Evolutionary conservation across 2,113 vertebrate genomes (phyloP), one percentile per base, ranked within the genome.

Genomic region (Cavia porcellus): DNA sequence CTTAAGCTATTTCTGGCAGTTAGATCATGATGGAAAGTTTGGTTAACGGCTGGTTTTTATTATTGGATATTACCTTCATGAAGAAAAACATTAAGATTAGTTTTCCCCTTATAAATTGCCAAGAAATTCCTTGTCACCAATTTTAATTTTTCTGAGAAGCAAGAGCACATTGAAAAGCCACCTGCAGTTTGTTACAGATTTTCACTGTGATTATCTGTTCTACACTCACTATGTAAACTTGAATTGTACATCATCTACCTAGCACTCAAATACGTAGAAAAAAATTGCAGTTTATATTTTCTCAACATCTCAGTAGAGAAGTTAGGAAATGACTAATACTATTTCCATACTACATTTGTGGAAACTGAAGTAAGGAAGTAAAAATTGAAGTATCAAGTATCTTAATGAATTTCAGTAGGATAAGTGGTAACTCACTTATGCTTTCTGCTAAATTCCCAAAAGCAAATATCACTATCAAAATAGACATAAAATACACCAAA

Each of bases 101-200:
- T 82, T 93, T 94, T 95, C 50, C 75, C 90, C 62, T 93, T 97
- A 35, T 47, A 79, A 68, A 62, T 50, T 83, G 64, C 79, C 84
- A 95, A 97, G 80, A 90, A 82, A 89, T 89, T 95, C 83, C 90
- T 93, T 93, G 84, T 88, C 75, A 95, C 52, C 70, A 70, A 68
- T 74, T 77, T 89, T 89, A 86, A 90, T 89, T 83, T 89, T 96
- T 94, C 32, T 89, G 90, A 95, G 57, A 92, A 45, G 20, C 35
- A 20, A 82, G 4, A 64, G 19, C 15, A 66, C 61, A 52, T 87
- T 89, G 96, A 66, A 95, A 80, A 93, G 75, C 57, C 82, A 89
- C 55, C 55, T 68, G 55, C 3, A 94, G 19, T 61, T 80, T 86
- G 25, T 61, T 79, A 38, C 32, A 92, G 30, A 2, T 30, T 90